Evolutionary conservation across 1,140 invertebrate genomes (phyloP), one percentile per base, ranked within the genome.

Genomic region (Calliopsis andreniformis): DNA sequence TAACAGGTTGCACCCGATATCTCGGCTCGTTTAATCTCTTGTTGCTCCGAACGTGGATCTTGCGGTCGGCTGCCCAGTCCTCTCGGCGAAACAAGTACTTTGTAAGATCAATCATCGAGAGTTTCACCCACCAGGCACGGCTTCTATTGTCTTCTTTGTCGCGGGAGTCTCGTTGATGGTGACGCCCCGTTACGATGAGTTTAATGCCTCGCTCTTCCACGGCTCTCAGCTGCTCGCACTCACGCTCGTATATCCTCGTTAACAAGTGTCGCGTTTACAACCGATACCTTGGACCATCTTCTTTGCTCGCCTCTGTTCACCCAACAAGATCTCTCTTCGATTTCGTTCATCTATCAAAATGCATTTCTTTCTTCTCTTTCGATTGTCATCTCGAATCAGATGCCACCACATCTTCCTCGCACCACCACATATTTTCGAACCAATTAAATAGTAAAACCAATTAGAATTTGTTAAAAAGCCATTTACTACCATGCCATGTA

Each of bases 131-230:
- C 59, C 58, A 77, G 35, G 61, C 79, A 81, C 82, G 77, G 68
- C 71, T 78, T 49, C 70, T 51, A 85, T 89, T 91, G 88, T 90
- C 85, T 90, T 85, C 72, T 86, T 87, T 87, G 84, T 71, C 70
- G 62, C 83, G 82, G 76, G n/a, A 56, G 73, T 76, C 58, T 84
- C 76, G 83, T 87, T 69, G 86, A 86, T 81, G 62, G 63, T 59
- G 72, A 83, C 69, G 84, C 86, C 86, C 85, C 70, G 79, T 85
- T 76, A 68, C 69, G 35, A 49, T 55, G 67, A 79, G 71, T 76
- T 82, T 83, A 83, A 64, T 76, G 43, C 45, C 51, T 45, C 18
- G 67, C 20, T n/a, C n/a, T 30, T n/a, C 25, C 42, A 16, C 25
- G 23, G 20, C 49, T 39, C 43, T 68, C 39, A 42, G 78, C 32